A percentile compares a stretch with the other conserved stretches of the same genome.
phyloP scores from a whole-genome alignment of 2,888 invertebrate species.

The Notodonta ziczac region DNA sequence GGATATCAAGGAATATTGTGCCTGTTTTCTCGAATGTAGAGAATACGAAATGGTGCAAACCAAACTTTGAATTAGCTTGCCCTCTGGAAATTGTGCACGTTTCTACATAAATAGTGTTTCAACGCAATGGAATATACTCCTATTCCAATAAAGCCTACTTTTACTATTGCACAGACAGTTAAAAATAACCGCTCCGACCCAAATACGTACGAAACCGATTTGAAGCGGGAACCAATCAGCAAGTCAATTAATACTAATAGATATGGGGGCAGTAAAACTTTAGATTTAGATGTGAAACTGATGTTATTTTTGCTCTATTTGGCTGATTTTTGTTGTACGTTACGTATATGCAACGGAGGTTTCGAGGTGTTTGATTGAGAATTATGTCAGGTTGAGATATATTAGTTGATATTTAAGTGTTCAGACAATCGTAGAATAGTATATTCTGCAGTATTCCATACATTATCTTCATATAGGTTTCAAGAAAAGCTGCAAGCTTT shows the following conservation, averaged over 20 bases:
- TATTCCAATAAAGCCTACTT: conserved; percentile 18
- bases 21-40: neutral
- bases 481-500: too few species aligned
- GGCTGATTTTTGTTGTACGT: too few species aligned
- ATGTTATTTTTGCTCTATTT: too few species aligned
- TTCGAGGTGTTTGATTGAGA: too few species aligned
- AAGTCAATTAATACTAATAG: neutral
- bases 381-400: too few species aligned
- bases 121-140: neutral
- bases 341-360: too few species aligned
- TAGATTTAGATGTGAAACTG: too few species aligned
- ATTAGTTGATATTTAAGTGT: too few species aligned
- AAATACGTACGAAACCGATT: conserved; percentile 17
- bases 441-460: too few species aligned
- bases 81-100: conserved; percentile 1
- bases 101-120: conserved; percentile 6
- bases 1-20: neutral
- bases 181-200: conserved; percentile 27
- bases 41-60: neutral
- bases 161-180: conserved; percentile 7
- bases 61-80: neutral
- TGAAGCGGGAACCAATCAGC: conserved; percentile 10
- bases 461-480: too few species aligned
- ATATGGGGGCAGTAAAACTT: too few species aligned
- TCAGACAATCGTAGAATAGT: too few species aligned